Conservation (phyloP, 2,888 invertebrate species). For the Drosophila neutralis region DNA sequence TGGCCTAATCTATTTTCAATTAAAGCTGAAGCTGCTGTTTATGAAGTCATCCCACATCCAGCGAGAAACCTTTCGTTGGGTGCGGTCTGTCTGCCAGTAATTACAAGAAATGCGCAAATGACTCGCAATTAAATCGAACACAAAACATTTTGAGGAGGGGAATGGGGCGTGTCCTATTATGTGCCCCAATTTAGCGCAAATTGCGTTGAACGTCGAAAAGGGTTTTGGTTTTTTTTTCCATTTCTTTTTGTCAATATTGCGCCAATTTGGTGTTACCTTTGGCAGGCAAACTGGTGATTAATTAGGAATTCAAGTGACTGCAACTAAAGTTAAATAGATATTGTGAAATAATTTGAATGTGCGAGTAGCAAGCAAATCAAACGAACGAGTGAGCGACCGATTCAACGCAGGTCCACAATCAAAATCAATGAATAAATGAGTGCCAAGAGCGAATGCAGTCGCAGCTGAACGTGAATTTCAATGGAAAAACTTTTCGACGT, state of each 20-base stretch:
- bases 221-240: not conserved
- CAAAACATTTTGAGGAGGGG: conserved; percentile 8
- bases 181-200: conserved; percentile 12
- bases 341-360: conserved; percentile 69
- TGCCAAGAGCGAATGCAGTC: conserved; percentile 40
- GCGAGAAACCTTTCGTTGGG: conserved; percentile 41
- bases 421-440: conserved; percentile 51
- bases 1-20: conserved; percentile 59
- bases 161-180: conserved; percentile 1
- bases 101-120: conserved; percentile 55
- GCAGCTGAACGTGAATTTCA: conserved; percentile 34
- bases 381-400: conserved; percentile 44
- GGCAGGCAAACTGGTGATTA: conserved; percentile 55
- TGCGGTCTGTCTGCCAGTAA: conserved; percentile 43
- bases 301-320: conserved; percentile 76
- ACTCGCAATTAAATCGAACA: conserved; percentile 51
- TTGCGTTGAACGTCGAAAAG: conserved; percentile 8
- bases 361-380: conserved; percentile 54
- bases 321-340: conserved; percentile 76
- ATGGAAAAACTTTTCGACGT: conserved; percentile 69
- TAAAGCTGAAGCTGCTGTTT: conserved; percentile 45
- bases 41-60: conserved; percentile 61
- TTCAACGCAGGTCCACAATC: conserved; percentile 38
- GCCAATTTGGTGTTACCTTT: conserved; percentile 44
- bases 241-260: conserved; percentile 28